A percentile compares a stretch with the other conserved stretches of the same genome.
Evolutionary conservation across 2,797 vertebrate genomes (phyloP).

Genomic region (Leucoraja ocellata): DNA sequence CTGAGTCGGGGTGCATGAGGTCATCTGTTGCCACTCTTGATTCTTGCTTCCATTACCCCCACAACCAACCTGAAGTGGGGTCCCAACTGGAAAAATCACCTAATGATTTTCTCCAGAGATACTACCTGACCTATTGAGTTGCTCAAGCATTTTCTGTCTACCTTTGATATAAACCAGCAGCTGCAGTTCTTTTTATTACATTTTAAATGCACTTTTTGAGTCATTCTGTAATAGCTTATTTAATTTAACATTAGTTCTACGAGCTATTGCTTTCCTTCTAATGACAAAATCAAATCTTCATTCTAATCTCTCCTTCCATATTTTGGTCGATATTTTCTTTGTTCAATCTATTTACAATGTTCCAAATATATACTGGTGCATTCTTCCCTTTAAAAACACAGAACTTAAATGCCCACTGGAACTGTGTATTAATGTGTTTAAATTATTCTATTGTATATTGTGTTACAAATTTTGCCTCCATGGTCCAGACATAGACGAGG

Average conservation of each 20-base stretch:
- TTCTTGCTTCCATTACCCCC: no score
- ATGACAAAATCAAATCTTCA: neutral
- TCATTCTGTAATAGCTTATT: neutral
- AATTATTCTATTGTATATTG: neutral
- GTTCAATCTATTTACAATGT: neutral
- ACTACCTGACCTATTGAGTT: no score
- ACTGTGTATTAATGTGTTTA: neutral
- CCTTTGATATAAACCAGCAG: no score
- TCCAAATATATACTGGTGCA: neutral
- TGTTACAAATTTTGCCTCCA: neutral
- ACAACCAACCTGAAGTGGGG: no score
- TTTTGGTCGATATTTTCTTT: neutral
- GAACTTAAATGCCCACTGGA: neutral
- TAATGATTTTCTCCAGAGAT: no score
- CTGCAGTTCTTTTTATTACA: no score
- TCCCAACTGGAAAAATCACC: no score
- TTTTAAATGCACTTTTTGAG: neutral
- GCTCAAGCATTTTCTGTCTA: no score
- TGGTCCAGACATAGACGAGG: neutral
- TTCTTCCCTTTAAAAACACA: neutral
- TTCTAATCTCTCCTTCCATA: neutral
- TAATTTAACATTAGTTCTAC: neutral
- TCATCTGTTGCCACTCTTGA: no score
- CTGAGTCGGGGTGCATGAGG: no score
- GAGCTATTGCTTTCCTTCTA: neutral